A percentile compares a stretch with the other conserved stretches of the same genome.
Conservation (phyloP, 2,888 invertebrate genomes). For the Gerris lacustris region DNA sequence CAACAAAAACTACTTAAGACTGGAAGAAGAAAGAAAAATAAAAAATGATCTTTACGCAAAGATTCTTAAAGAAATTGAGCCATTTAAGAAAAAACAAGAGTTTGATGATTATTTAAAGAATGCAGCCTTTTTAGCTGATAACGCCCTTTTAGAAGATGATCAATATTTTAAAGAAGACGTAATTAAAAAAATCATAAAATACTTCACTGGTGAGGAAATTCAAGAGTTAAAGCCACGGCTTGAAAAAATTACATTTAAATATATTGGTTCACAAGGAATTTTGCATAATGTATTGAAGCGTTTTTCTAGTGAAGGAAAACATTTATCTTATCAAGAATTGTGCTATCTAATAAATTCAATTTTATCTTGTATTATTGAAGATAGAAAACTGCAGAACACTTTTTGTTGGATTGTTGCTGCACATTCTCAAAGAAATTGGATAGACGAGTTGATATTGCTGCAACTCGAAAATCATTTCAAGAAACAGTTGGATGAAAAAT, state of each 20-base stretch:
- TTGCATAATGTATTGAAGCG: conserved; percentile 22
- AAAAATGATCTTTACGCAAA: not conserved
- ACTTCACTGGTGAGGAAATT: not conserved
- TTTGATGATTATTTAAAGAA: not conserved
- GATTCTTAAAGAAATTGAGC: not conserved
- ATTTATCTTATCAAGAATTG: conserved; percentile 25
- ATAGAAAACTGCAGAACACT: conserved; percentile 16
- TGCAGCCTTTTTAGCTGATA: not conserved
- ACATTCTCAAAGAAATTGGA: conserved; percentile 28
- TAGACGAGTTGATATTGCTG: conserved; percentile 27
- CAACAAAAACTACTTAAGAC: too few species aligned
- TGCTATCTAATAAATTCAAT: conserved; percentile 25
- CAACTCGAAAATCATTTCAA: too few species aligned
- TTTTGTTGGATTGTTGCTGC: conserved; percentile 29
- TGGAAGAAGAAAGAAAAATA: too few species aligned
- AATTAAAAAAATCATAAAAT: not conserved
- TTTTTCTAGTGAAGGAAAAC: conserved; percentile 25
- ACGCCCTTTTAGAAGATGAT: too few species aligned
- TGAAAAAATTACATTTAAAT: not conserved
- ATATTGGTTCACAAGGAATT: conserved; percentile 14
- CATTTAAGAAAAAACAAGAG: not conserved
- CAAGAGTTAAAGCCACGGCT: not conserved
- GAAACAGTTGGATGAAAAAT: conserved; percentile 22
- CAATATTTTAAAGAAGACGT: too few species aligned
- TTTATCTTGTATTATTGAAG: conserved; percentile 19